Percentiles rank a stretch among this genome's conserved stretches.
Conservation (phyloP, 1,140 invertebrate species). For the Saxidomus purpurata region DNA sequence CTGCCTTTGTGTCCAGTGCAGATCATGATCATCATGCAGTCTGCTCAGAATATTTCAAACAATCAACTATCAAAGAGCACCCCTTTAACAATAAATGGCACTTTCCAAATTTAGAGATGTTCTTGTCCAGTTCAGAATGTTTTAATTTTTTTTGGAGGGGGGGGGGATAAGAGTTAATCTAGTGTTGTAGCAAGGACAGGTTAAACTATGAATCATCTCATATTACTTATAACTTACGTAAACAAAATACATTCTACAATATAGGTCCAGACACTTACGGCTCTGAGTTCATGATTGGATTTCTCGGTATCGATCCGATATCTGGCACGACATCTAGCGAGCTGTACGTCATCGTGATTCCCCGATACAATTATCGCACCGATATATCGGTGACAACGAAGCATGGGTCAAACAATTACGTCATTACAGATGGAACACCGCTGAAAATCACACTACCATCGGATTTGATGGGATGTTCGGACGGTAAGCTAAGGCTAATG, state of each 20-base stretch:
- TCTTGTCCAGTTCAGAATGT: too few relatives aligned
- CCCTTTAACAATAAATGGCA: too few relatives aligned
- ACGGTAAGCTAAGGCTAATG: constrained; percentile 1
- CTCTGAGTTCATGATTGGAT: constrained; percentile 19
- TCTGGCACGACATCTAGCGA: background rate
- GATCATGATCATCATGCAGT: too few relatives aligned
- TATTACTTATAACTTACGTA: too few relatives aligned
- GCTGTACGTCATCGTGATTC: constrained; percentile 12
- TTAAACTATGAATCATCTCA: too few relatives aligned
- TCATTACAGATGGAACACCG: background rate
- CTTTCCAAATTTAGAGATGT: too few relatives aligned
- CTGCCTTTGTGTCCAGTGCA: too few relatives aligned
- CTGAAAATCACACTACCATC: background rate
- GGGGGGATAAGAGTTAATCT: too few relatives aligned
- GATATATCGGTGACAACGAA: constrained; percentile 12
- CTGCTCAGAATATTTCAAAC: too few relatives aligned
- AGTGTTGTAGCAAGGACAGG: too few relatives aligned
- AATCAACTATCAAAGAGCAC: too few relatives aligned
- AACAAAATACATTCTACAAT: background rate
- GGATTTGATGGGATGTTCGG: constrained; percentile 46
- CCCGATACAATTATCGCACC: constrained; percentile 2
- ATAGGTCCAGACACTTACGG: constrained; percentile 52
- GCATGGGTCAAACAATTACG: background rate
- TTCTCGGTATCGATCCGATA: constrained; percentile 33
- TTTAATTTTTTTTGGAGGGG: too few relatives aligned